Percentiles rank a stretch among this genome's conserved stretches.
phyloP scores from a whole-genome alignment of 1,140 invertebrate species.

The Nebria ingens region DNA sequence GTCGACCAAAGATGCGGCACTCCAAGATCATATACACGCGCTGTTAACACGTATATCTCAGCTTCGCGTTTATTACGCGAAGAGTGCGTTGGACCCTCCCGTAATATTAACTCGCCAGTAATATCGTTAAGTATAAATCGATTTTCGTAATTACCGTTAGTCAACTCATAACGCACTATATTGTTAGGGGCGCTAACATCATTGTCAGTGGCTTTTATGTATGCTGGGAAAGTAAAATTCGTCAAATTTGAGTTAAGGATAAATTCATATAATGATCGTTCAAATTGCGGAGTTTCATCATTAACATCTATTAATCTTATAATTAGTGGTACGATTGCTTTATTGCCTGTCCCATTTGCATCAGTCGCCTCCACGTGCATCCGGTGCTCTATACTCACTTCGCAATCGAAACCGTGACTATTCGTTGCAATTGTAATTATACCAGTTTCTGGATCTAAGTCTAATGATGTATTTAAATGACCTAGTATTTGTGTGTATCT shows the following conservation, averaged over 20 bases:
- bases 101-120: conserved; percentile 54
- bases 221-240: conserved; percentile 59
- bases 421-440: conserved; percentile 66
- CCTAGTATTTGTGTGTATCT: conserved; percentile 68
- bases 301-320: conserved; percentile 75
- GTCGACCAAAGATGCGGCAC: conserved; percentile 58
- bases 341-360: conserved; percentile 68
- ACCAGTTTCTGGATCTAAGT: conserved; percentile 67
- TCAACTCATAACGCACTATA: conserved; percentile 71
- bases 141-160: conserved; percentile 66
- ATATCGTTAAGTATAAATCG: conserved; percentile 68
- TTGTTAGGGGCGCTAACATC: conserved; percentile 81
- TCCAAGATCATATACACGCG: conserved; percentile 70
- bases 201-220: conserved; percentile 68
- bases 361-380: conserved; percentile 78
- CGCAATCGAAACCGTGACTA: conserved; percentile 69
- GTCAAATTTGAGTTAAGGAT: conserved; percentile 60
- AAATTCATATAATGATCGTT: conserved; percentile 70
- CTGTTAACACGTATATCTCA: conserved; percentile 50
- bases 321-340: conserved; percentile 56
- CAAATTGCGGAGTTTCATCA: conserved; percentile 76
- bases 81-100: conserved; percentile 35
- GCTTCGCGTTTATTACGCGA: conserved; percentile 5
- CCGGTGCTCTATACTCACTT: conserved; percentile 61
- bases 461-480: conserved; percentile 59